Base-by-base conservation (phyloP, 2,888 invertebrate genomes). In the Pristionchus exspectatus region DNA sequence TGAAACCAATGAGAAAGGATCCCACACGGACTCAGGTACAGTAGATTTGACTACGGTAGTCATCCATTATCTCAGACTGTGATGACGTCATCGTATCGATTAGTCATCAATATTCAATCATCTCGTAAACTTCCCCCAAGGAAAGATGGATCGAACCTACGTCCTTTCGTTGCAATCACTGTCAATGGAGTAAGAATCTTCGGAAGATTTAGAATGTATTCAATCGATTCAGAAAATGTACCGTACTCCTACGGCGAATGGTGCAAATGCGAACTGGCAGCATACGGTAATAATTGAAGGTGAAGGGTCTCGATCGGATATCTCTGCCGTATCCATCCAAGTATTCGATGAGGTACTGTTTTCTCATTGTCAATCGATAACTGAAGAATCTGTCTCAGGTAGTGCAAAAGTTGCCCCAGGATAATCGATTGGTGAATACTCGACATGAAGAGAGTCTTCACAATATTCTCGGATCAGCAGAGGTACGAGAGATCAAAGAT, bases 51-150 rank as follows among this genome's bases (percentile, higher is more conserved):
- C 12, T 56, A 16, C 44, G n/a, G 77, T 50, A n/a, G 24, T 54
- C 27, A 50, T 27, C 7, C 9, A 30, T 24, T 21, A 27, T 24
- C 50, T 12, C 66, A 91, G 87, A 89, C 90, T 2, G 50, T 56
- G 44, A 69, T 83, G 21, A 87, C 89, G 4, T 86, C 66, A 14
- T 90, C 89, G 30, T 77, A 88, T 50, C 90, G 83, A 69, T 59
- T 94, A 3, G 88, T 94, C 2, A 72, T 94, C 24, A 94, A 94
- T 89, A 91, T 94, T 9, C 94, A 94, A 91, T 93, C 92, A 3
- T 94, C 94, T 5, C 91, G 85, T 33, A 93, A 93, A 77, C 89
- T 94, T 1, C 94, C 94, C 4, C 90, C 91, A 27, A 89, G 93
- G n/a, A 84, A 83, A n/a, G 90, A 90, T 66, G 92, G 91, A 27